phyloP scores from a whole-genome alignment of 2,888 invertebrate species.

The Escarpia spicata region DNA sequence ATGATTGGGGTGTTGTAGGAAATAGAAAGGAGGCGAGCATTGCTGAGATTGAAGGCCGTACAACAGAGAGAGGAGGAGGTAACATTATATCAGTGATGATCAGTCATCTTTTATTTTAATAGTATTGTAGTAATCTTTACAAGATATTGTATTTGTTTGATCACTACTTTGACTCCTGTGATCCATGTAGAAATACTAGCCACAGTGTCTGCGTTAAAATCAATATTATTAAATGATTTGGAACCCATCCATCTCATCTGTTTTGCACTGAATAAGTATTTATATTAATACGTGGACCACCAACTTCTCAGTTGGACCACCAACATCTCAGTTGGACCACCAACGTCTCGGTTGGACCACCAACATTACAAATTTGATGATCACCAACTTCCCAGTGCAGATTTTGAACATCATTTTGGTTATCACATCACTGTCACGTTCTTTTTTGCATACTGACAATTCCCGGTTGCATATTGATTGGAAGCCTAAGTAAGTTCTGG shows the following conservation, averaged over 20 bases:
- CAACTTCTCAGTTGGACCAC: too few species aligned
- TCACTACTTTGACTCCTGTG: background rate
- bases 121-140: background rate
- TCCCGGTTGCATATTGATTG: background rate
- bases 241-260: too few species aligned
- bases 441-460: background rate
- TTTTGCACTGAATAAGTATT: too few species aligned
- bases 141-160: background rate
- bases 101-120: background rate
- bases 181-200: background rate
- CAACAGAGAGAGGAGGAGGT: constrained; percentile 63
- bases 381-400: too few species aligned
- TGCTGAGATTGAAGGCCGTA: constrained; percentile 74
- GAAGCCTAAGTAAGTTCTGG: background rate
- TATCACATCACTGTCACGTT: too few species aligned
- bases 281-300: too few species aligned
- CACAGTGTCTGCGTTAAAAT: background rate
- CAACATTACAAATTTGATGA: too few species aligned
- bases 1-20: constrained; percentile 45
- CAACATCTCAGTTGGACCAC: too few species aligned
- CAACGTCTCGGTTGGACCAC: too few species aligned
- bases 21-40: constrained; percentile 78
- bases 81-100: constrained; percentile 21
- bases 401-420: too few species aligned
- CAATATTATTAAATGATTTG: too few species aligned